Conservation (phyloP, 2,888 invertebrate species). For the Eucriotettix oculatus region DNA sequence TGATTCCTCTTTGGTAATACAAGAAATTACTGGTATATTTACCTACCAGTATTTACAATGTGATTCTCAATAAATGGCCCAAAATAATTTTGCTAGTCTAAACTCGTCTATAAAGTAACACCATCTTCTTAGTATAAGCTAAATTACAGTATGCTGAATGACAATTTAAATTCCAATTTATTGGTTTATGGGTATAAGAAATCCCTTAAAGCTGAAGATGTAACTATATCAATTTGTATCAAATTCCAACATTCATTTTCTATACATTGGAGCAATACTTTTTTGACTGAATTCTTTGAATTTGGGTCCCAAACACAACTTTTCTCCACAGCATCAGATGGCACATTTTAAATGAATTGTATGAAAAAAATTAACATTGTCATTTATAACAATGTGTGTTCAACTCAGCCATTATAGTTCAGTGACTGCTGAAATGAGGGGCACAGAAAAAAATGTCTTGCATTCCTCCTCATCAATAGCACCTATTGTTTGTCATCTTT, state of each 20-base stretch:
- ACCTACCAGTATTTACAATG: conserved; percentile 6
- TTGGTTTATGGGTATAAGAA: background rate
- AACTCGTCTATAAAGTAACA: background rate
- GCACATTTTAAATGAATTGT: no score
- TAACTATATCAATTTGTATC: background rate
- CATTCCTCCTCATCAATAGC: no score
- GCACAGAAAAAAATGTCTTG: no score
- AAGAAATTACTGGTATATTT: conserved; percentile 7
- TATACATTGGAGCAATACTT: background rate
- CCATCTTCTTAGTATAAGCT: background rate
- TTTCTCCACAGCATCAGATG: no score
- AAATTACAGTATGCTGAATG: background rate
- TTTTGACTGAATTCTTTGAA: no score
- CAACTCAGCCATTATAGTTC: background rate
- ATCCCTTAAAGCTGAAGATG: conserved; percentile 1
- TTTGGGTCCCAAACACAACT: no score
- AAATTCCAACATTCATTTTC: background rate
- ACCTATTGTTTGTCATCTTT: no score
- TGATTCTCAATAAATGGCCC: conserved; percentile 8
- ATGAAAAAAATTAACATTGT: no score
- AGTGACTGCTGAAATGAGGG: no score
- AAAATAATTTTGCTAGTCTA: conserved; percentile 4
- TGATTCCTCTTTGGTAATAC: conserved; percentile 15
- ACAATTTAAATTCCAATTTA: background rate
- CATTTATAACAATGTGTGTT: no score